Evolutionary conservation across 2,113 vertebrate species (phyloP), one percentile per base, ranked within the genome.

Genomic region (Romanogobio albipinnatus): DNA sequence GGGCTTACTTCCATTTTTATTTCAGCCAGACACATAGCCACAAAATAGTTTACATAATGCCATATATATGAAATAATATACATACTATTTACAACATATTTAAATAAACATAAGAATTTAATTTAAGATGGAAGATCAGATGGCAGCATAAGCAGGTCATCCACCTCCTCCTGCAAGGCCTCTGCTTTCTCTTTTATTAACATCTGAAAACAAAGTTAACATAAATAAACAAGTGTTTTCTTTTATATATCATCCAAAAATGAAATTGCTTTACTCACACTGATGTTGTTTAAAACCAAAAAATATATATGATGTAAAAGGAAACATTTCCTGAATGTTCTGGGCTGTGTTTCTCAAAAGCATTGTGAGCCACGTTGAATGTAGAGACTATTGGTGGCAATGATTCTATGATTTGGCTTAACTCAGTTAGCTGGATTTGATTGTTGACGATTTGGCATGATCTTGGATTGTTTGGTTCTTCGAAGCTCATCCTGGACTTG

Each of bases 181-280:
- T 97, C 96, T n/a, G 96, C 96, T 86, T 98, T 99, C 85, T 99
- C 97, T 84, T 91, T 96, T 86, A 99, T 82, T 5, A 99, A 91
- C 97, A 99, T 99, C 98, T 99, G 90, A n/a, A 92, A 93, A 51
- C 90, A 80, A 66, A 14, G 19, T 51, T 47, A 53, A 43, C 15
- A 59, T 84, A 5, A 64, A 75, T 64, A 77, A 29, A 26, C 29
- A 83, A 0, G 3, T n/a, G 6, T n/a, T 36, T 3, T 36, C 2
- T 62, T 33, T 39, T 68, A 68, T 24, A 47, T 39, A 39, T 24
- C 5, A 47, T 6, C 43, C 11, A 3, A 24, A 74, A 14, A 26
- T 7, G 5, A 22, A 39, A 68, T 19, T 19, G 0, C 17, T 68
- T 68, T 9, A 17, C 17, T 19, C 7, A 19, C 29, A 0, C 15